Evolutionary conservation across 2,888 invertebrate species (phyloP).

Genomic region (Coecobrya sp.): DNA sequence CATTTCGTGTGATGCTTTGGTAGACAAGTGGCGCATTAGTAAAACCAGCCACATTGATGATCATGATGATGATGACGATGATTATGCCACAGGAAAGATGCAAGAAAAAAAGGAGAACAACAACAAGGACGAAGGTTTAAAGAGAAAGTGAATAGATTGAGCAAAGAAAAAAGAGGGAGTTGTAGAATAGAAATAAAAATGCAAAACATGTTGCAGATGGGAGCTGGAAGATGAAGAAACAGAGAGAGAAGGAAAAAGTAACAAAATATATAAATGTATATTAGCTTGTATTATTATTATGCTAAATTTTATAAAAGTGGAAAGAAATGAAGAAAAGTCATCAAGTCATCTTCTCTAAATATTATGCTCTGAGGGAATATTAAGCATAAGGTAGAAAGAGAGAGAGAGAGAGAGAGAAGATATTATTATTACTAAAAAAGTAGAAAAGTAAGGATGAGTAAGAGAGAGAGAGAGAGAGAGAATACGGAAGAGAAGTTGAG

Average conservation of each 20-base stretch:
- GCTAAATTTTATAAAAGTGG: constrained; percentile 62
- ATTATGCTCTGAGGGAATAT: constrained; percentile 82
- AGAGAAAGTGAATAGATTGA: constrained; percentile 72
- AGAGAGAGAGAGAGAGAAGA: constrained; percentile 33
- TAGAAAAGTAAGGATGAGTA: constrained; percentile 45
- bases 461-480: constrained; percentile 51
- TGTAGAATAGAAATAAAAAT: constrained; percentile 75
- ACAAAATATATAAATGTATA: constrained; percentile 54
- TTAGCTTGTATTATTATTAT: constrained; percentile 56
- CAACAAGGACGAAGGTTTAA: constrained; percentile 13
- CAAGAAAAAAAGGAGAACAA: constrained; percentile 54
- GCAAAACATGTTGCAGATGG: constrained; percentile 80
- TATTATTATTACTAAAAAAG: constrained; percentile 51
- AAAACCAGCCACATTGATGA: constrained; percentile 78
- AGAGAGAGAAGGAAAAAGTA: constrained; percentile 24
- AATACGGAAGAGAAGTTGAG: constrained; percentile 40
- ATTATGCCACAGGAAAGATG: constrained; percentile 66
- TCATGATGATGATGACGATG: constrained; percentile 72
- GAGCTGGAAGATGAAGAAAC: constrained; percentile 21
- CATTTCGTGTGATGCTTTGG: constrained; percentile 57
- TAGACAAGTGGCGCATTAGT: constrained; percentile 73
- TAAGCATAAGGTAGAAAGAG: constrained; percentile 63
- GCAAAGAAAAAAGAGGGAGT: constrained; percentile 64
- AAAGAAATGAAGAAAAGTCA: constrained; percentile 79
- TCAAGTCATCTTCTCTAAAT: constrained; percentile 81